These are phyloP conservation scores for Spinus pinus DNA, from an alignment of 2,797 vertebrate genomes.

Conservation along the genomic window DNA sequence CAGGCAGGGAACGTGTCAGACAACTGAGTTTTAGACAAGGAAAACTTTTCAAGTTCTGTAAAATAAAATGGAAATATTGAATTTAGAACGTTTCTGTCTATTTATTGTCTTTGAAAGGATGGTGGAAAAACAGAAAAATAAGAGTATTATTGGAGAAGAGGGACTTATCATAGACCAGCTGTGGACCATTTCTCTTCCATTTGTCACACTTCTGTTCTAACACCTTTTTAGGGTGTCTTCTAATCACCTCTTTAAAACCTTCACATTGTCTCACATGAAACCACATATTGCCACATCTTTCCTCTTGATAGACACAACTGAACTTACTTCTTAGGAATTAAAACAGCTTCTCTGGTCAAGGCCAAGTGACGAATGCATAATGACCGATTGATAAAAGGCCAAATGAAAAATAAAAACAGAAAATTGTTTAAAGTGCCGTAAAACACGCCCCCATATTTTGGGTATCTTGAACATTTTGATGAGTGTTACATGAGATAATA, in stretches of 20 bases:
- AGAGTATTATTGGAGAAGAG: neutral
- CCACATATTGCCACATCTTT: neutral
- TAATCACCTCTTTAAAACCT: neutral
- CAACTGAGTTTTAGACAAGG: neutral
- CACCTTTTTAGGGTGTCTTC: neutral
- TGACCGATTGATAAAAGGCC: neutral
- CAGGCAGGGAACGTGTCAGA: fast-evolving
- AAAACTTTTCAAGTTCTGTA: neutral
- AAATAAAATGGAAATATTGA: neutral
- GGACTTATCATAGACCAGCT: neutral
- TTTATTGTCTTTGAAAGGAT: neutral
- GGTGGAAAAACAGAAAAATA: neutral
- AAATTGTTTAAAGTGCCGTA: neutral
- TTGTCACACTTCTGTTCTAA: neutral
- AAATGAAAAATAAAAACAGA: neutral
- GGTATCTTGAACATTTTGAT: neutral
- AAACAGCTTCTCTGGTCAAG: neutral
- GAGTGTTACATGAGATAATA: neutral
- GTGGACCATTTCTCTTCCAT: neutral
- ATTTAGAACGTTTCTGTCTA: neutral
- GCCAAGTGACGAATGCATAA: neutral
- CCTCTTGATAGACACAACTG: neutral
- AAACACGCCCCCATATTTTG: neutral
- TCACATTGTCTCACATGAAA: neutral
- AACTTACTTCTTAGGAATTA: neutral